Conservation (phyloP, 2,797 vertebrate species). For the Mormyrops boulengeri region DNA sequence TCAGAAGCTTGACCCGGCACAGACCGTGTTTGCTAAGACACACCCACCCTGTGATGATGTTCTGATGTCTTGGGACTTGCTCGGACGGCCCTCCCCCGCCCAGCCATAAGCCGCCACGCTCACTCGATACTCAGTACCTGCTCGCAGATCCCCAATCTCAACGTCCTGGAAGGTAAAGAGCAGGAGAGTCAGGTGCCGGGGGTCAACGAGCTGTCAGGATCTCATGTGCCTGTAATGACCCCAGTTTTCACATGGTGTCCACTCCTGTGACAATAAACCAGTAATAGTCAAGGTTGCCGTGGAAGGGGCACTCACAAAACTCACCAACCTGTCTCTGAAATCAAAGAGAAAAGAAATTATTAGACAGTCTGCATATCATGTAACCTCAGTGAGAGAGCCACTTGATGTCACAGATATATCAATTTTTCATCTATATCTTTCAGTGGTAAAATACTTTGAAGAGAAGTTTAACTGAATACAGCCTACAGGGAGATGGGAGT, state of each 20-base stretch:
- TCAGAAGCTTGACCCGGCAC: not conserved
- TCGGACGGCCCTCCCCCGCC: constrained; percentile 78
- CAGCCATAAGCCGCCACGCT: constrained; percentile 79
- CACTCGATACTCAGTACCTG: constrained; percentile 75
- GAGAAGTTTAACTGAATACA: not conserved
- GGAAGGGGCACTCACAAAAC: constrained; percentile 20
- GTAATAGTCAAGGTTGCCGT: not conserved
- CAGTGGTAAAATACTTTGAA: not conserved
- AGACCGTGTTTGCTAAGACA: not conserved
- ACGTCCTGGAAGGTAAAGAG: constrained; percentile 66
- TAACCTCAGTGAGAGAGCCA: not conserved
- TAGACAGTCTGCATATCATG: constrained; percentile 13
- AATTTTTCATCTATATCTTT: not conserved
- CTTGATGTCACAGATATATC: not conserved
- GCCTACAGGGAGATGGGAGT: not conserved
- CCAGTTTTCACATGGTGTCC: not conserved
- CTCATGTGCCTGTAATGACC: not conserved
- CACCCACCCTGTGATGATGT: constrained; percentile 76
- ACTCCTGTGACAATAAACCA: not conserved
- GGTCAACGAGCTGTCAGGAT: not conserved
- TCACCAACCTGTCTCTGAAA: constrained; percentile 24
- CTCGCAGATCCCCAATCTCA: constrained; percentile 70
- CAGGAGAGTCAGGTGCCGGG: not conserved
- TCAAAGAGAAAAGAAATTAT: not conserved
- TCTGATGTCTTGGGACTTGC: constrained; percentile 73